Evolutionary conservation across 1,140 invertebrate genomes (phyloP).

Genomic region (Atopsyche davidsoni): DNA sequence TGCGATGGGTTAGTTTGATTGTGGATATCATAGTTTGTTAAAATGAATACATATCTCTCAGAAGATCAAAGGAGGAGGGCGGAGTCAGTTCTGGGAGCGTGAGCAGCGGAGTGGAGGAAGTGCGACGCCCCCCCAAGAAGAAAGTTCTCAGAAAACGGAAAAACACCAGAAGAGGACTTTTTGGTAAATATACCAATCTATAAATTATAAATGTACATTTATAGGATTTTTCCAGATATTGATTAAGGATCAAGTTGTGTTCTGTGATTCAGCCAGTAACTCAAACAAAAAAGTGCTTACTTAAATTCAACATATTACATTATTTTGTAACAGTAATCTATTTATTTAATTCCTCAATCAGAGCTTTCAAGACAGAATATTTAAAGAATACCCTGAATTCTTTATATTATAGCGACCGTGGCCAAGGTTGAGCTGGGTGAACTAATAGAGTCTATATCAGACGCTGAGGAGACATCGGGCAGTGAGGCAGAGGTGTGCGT

Average conservation of each 20-base stretch:
- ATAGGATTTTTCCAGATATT: too few relatives aligned
- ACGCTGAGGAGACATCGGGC: constrained; percentile 46
- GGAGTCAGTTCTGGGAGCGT: constrained; percentile 46
- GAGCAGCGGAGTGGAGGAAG: constrained; percentile 45
- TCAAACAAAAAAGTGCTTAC: too few relatives aligned
- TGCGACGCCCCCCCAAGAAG: constrained; percentile 45
- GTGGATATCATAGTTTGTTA: too few relatives aligned
- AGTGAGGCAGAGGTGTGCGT: constrained; percentile 30
- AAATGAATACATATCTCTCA: constrained; percentile 27
- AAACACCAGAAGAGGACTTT: constrained; percentile 31
- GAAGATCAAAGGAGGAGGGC: constrained; percentile 40
- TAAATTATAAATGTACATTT: too few relatives aligned
- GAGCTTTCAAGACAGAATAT: too few relatives aligned
- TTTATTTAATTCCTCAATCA: too few relatives aligned
- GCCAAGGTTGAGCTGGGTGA: constrained; percentile 37
- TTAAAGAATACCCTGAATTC: too few relatives aligned
- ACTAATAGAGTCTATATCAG: constrained; percentile 45
- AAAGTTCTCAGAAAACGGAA: constrained; percentile 47
- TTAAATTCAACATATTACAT: too few relatives aligned
- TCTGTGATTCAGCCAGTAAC: too few relatives aligned
- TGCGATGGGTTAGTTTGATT: too few relatives aligned
- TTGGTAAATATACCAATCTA: too few relatives aligned
- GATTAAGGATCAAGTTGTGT: too few relatives aligned
- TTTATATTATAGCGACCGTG: constrained; percentile 18
- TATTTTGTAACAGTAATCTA: background rate